Base-by-base conservation (phyloP, 1,140 invertebrate species). In the Diorhabda carinulata region DNA sequence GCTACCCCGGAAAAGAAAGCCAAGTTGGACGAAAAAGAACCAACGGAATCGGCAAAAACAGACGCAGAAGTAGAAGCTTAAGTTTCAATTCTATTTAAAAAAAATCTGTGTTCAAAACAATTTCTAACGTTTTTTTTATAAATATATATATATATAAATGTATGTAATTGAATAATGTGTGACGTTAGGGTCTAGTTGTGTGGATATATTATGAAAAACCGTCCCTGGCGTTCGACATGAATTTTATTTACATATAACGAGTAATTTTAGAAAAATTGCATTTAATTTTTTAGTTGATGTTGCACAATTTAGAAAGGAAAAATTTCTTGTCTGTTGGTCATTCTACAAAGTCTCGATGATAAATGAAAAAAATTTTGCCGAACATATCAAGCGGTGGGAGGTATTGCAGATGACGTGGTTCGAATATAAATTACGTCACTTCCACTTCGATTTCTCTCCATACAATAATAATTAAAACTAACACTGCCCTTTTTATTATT, bases 1-100 rank as follows among this genome's bases (percentile, higher is more conserved):
- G 86, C 84, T 10, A 87, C 86, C 73, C 88, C 87, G 10, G 89
- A 90, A 74, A 91, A 91, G 80, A 91, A 91, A 73, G 86, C 87
- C 66, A 91, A 89, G 82, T 80, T 91, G 43, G 87, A 86, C 2
- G 88, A 89, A 40, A 74, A 83, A 59, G 83, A 83, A 7, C 83
- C 85, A 56, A 81, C 82, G 45, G 87, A 86, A 68, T 83, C 82
- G 77, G 84, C 85, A 67, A 85, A 84, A 65, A 80, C 78, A 69
- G 86, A 86, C 41, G 85, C 88, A 68, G 87, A 89, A 79, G 85
- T 87, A 66, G 85, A 84, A 72, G 88, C 88, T 83, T 90, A 90
- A n/a, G 47, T 52, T 52, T 52, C 25, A 25, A 25, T 25, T 25
- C 47, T 52, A 6, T 52, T 52, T 6, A 52, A 25, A 52, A 52